Conservation (phyloP, 2,113 vertebrate genomes). For the Sterrhoptilus dennistouni region DNA sequence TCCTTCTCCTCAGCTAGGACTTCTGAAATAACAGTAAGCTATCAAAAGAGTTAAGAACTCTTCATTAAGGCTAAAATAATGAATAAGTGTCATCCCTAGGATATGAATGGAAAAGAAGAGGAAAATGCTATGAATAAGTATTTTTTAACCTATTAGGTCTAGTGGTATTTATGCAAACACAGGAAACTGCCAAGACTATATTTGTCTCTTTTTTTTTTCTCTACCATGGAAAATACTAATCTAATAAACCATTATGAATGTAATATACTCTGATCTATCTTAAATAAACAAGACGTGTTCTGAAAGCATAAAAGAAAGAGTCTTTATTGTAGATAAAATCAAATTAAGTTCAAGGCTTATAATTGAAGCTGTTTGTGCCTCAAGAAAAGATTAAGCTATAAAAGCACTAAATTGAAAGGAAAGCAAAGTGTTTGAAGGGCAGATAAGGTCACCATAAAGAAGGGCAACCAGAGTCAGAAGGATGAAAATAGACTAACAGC, state of each 20-base stretch:
- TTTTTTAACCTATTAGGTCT: background rate
- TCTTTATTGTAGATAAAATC: slow-evolving; percentile 24
- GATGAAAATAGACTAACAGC: background rate
- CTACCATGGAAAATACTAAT: background rate
- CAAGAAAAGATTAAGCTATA: slow-evolving; percentile 21
- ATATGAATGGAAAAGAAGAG: background rate
- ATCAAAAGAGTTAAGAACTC: background rate
- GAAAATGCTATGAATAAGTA: background rate
- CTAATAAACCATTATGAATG: background rate
- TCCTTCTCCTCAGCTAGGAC: background rate
- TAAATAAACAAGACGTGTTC: slow-evolving; percentile 18
- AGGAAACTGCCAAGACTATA: background rate
- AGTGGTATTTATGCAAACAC: background rate
- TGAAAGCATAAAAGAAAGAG: background rate
- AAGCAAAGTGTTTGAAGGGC: background rate
- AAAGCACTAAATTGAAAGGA: background rate
- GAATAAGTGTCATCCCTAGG: background rate
- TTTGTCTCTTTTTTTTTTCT: background rate
- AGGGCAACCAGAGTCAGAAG: background rate
- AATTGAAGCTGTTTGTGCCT: slow-evolving; percentile 18
- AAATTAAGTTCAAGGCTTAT: slow-evolving; percentile 8
- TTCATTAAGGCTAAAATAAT: background rate
- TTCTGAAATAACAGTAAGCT: background rate
- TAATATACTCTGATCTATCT: background rate
- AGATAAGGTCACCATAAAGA: background rate